Evolutionary conservation across 1,140 invertebrate genomes (phyloP).

Genomic region (Penaeus vannamei): DNA sequence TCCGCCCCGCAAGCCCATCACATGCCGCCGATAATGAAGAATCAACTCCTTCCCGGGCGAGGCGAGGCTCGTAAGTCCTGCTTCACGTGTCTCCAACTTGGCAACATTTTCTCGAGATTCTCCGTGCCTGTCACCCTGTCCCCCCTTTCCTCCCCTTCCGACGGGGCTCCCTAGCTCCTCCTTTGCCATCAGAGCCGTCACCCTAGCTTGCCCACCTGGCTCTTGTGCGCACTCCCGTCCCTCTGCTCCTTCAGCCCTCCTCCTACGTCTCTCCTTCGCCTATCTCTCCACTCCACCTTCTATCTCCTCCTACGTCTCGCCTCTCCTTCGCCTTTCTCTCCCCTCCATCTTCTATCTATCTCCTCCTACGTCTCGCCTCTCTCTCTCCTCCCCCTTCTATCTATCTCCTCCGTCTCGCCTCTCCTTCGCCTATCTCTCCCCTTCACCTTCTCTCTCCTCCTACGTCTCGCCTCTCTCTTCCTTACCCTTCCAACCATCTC

Average conservation of each 20-base stretch:
- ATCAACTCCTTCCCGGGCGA: background rate
- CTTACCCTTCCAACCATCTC: no score
- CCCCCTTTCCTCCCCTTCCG: background rate
- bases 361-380: background rate
- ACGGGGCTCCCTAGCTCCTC: no score
- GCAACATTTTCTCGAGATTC: background rate
- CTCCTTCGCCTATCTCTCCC: background rate
- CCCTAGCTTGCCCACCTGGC: no score
- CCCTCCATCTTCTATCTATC: background rate
- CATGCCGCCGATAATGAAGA: background rate
- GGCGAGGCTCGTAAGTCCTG: background rate
- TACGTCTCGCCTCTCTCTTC: no score
- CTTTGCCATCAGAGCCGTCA: no score
- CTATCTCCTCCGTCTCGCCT: background rate
- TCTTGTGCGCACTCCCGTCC: no score
- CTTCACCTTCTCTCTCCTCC: no score
- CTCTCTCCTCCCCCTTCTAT: background rate
- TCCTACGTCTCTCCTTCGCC: background rate
- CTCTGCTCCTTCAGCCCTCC: no score
- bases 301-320: background rate
- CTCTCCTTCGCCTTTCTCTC: background rate
- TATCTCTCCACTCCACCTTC: background rate
- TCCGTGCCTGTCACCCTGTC: background rate
- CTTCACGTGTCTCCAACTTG: no score
- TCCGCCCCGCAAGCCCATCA: background rate